These are phyloP conservation scores for Pipa parva DNA, from an alignment of 2,113 vertebrate species.

Conservation along the genomic window DNA sequence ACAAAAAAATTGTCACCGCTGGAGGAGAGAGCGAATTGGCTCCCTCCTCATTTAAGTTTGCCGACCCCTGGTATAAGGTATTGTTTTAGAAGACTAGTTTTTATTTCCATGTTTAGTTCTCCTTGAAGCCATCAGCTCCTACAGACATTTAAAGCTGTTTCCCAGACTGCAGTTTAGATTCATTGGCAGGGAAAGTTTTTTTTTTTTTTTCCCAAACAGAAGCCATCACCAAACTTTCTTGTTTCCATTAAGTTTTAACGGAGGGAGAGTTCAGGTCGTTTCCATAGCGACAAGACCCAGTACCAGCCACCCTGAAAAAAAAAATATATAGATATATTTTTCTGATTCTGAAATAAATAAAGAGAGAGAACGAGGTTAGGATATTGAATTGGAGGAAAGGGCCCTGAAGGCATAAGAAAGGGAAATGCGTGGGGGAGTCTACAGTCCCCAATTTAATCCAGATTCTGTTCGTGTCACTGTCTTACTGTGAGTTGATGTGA, in stretches of 20 bases:
- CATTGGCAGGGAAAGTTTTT: background rate
- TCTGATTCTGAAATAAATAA: background rate
- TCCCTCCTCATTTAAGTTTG: no score
- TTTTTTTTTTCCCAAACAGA: no score
- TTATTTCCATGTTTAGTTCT: background rate
- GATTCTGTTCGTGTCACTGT: background rate
- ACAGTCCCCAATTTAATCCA: background rate
- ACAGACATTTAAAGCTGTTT: no score
- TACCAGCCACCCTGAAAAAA: slow-evolving; percentile 16
- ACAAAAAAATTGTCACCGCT: no score
- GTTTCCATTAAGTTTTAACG: background rate
- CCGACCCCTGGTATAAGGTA: no score
- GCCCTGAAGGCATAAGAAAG: background rate
- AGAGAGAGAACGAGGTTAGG: background rate
- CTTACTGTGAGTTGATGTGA: slow-evolving; percentile 5
- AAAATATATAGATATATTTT: background rate
- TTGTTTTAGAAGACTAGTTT: no score
- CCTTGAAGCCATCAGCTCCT: background rate
- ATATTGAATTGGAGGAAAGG: background rate
- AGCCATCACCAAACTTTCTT: background rate
- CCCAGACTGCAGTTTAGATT: background rate
- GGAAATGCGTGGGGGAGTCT: background rate
- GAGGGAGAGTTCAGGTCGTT: slow-evolving; percentile 1
- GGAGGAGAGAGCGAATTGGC: no score
- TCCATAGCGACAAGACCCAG: background rate